Conservation (phyloP, 2,888 invertebrate species). For the Dendrolimus houi region DNA sequence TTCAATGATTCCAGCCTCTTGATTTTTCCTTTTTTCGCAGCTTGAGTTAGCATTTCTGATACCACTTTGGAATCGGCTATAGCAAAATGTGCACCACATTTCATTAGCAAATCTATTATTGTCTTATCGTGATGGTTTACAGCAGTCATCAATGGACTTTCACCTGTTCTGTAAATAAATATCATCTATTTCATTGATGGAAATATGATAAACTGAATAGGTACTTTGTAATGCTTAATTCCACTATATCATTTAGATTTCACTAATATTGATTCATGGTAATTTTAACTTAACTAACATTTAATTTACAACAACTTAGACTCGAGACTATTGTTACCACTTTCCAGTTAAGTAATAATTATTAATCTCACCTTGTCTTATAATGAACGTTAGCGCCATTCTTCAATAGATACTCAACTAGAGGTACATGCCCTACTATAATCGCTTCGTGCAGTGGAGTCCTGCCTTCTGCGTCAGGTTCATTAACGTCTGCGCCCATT, state of each 20-base stretch:
- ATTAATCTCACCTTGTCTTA: slow-evolving; percentile 74
- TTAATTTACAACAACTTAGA: no score
- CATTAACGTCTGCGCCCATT: slow-evolving; percentile 85
- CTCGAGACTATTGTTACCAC: no score
- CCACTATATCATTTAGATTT: no score
- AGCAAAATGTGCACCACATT: slow-evolving; percentile 86
- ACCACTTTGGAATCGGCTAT: slow-evolving; percentile 72
- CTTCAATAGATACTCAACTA: slow-evolving; percentile 84
- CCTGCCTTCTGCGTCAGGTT: slow-evolving; percentile 83
- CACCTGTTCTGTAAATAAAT: slow-evolving; percentile 51
- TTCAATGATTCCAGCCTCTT: slow-evolving; percentile 76
- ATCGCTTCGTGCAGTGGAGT: slow-evolving; percentile 90
- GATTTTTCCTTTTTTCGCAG: slow-evolving; percentile 78
- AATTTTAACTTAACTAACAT: no score
- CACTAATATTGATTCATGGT: no score
- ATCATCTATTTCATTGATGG: not conserved
- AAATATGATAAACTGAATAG: no score
- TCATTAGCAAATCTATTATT: slow-evolving; percentile 80
- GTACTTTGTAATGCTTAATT: no score
- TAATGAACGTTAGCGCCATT: slow-evolving; percentile 90
- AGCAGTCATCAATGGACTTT: slow-evolving; percentile 83
- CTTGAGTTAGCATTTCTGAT: slow-evolving; percentile 81
- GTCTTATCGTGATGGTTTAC: slow-evolving; percentile 78
- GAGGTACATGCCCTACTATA: slow-evolving; percentile 78
- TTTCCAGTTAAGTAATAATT: no score